Base-by-base conservation (phyloP, 2,113 vertebrate species). In the Myotis brandtii region DNA sequence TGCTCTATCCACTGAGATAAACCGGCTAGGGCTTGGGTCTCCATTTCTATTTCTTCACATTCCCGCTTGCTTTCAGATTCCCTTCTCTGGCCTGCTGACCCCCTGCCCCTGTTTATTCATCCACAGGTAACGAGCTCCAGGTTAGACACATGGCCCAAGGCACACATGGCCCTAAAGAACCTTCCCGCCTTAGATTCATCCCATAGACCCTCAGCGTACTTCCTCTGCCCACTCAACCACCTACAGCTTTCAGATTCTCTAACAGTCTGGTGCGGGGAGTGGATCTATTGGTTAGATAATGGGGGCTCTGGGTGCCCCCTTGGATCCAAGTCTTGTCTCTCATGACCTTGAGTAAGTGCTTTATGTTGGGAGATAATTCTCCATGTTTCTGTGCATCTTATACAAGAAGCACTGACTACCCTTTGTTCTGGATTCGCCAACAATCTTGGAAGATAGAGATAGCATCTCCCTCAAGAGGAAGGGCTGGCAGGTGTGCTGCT, bases 81-180 rank as follows among this genome's bases (percentile, higher is more conserved):
- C 48, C 32, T 48, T 40, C 30, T 86, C 66, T 40, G 27, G 17
- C 6, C 67, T 56, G 46, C 11, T 32, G 12, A 20, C 5, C 3
- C 12, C 48, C 21, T 70, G 1, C 2, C 75, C 23, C 43, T 54
- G 23, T 23, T 46, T 43, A 43, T 18, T 64, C 3, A 30, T 5
- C 17, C 3, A 9, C 0, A 4, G n/a, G 9, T 34, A 37, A 25
- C 25, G 27, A 62, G 59, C 3, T 30, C 1, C 18, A 9, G 32
- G 8, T 34, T 20, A 59, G 12, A 89, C 4, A 37, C 1, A 2
- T 0, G 1, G 9, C n/a, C 30, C 2, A 27, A 52, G 43, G 48
- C 23, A 10, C 9, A 3, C 1, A 6, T 3, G 14, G 62, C 13
- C 12, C 27, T 20, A 30, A 62, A 50, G 9, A 67, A 18, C 6